Percentiles rank a stretch among this genome's conserved stretches.
Evolutionary conservation across 2,113 vertebrate species (phyloP).

Genomic region (Scytalopus superciliaris): DNA sequence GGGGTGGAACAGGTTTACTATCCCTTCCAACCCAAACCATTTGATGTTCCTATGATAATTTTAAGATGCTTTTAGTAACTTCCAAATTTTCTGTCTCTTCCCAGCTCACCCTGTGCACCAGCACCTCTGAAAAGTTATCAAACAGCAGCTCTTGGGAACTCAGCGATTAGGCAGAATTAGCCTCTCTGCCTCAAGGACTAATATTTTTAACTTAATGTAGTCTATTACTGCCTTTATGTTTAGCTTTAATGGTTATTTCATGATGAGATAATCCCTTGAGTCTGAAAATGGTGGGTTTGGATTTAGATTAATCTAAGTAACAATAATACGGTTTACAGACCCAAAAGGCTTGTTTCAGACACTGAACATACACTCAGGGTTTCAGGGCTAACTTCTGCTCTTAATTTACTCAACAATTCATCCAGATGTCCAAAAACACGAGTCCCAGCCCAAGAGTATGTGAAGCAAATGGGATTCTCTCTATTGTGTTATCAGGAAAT

Average conservation of each 20-base stretch:
- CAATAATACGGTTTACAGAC: not conserved
- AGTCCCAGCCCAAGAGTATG: not conserved
- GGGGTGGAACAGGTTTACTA: not conserved
- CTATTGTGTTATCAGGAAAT: not conserved
- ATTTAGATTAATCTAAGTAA: not conserved
- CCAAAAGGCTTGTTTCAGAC: not conserved
- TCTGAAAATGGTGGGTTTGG: not conserved
- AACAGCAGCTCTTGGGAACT: not conserved
- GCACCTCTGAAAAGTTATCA: fast-evolving
- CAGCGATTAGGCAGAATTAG: not conserved
- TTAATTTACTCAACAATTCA: not conserved
- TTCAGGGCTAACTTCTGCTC: not conserved
- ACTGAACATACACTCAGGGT: not conserved
- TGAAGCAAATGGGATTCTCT: not conserved
- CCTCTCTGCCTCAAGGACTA: not conserved
- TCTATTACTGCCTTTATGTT: not conserved
- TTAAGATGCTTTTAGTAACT: not conserved
- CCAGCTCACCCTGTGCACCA: not conserved
- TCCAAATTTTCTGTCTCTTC: not conserved
- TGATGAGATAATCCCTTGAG: not conserved
- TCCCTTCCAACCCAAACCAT: not conserved
- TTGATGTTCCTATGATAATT: not conserved
- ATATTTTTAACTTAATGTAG: not conserved
- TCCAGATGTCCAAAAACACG: no score
- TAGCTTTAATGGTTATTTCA: not conserved